A percentile compares a stretch with the other conserved stretches of the same genome.
Conservation (phyloP, 2,113 vertebrate species). For the Phoenicopterus ruber region DNA sequence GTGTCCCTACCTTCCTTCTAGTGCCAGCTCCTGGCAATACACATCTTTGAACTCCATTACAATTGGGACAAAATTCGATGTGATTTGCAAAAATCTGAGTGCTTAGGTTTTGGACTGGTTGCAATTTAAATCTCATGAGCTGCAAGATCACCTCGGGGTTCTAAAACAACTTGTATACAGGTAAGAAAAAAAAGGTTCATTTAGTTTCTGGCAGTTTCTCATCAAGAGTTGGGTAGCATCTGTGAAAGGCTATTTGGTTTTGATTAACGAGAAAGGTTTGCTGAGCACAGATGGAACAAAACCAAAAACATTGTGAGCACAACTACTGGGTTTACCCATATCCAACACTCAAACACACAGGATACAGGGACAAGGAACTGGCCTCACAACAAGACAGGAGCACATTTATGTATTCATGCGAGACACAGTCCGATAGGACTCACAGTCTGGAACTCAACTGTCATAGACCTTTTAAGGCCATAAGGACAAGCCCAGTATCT, state of each 20-base stretch:
- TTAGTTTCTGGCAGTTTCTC: constrained; percentile 10
- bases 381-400: neutral
- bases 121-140: neutral
- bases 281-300: neutral
- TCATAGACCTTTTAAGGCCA: neutral
- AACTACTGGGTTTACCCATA: neutral
- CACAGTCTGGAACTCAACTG: fast-evolving
- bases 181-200: constrained; percentile 11
- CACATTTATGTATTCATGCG: neutral
- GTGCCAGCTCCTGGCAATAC: neutral
- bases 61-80: fast-evolving
- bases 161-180: neutral
- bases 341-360: neutral
- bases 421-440: neutral
- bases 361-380: neutral
- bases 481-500: neutral
- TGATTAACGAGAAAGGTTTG: constrained; percentile 15
- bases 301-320: neutral
- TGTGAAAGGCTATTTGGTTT: constrained; percentile 3
- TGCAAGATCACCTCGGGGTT: neutral
- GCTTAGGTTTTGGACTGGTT: neutral
- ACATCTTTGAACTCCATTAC: neutral
- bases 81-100: neutral
- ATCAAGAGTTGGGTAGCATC: neutral
- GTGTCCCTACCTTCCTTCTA: neutral